Evolutionary conservation across 2,888 invertebrate species (phyloP).

Genomic region (Ischnura elegans): DNA sequence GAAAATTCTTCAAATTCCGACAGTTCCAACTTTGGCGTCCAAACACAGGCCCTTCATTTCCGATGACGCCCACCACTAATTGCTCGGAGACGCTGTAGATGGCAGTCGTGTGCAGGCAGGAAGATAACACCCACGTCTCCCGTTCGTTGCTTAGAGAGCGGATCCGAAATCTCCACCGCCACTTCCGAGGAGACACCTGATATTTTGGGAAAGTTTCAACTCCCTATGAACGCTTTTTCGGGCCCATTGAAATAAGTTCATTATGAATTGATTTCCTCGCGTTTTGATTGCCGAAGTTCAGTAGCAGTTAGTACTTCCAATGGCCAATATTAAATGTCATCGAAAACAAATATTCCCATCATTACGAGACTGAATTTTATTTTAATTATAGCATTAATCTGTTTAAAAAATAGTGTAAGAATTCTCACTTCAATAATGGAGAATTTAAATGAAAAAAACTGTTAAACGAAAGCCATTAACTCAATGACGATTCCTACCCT

Average conservation of each 20-base stretch:
- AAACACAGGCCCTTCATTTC: conserved; percentile 3
- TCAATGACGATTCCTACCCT: too few relatives aligned
- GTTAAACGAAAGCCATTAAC: too few relatives aligned
- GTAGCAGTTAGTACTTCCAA: too few relatives aligned
- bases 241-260: not conserved
- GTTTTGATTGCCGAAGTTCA: not conserved
- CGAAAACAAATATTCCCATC: too few relatives aligned
- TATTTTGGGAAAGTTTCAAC: not conserved
- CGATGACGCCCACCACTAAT: conserved; percentile 1
- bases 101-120: not conserved
- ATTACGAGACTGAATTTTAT: too few relatives aligned
- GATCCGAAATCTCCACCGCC: not conserved
- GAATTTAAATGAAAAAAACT: too few relatives aligned
- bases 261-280: not conserved
- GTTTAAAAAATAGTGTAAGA: too few relatives aligned
- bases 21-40: not conserved
- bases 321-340: too few relatives aligned
- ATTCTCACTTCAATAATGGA: too few relatives aligned
- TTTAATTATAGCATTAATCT: too few relatives aligned
- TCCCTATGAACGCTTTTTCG: not conserved
- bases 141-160: not conserved
- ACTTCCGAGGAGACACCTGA: not conserved
- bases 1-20: not conserved
- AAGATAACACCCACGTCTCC: not conserved
- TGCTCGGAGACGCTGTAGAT: not conserved